Evolutionary conservation across 2,888 invertebrate genomes (phyloP).

Genomic region (Timema cristinae): DNA sequence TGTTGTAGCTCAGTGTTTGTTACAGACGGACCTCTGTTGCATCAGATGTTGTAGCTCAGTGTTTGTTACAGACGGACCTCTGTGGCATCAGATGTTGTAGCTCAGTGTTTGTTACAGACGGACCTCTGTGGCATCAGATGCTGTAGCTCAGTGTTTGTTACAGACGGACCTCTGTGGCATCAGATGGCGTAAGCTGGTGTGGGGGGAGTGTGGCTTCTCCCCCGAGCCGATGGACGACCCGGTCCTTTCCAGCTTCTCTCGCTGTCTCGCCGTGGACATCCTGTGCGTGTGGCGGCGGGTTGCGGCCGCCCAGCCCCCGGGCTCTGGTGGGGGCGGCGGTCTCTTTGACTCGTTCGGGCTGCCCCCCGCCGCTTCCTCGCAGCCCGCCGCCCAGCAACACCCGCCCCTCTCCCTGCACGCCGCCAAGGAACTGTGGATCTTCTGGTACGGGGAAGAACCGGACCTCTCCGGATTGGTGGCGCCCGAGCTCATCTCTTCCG

Average conservation of each 20-base stretch:
- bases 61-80: no score
- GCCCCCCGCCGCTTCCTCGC: conserved; percentile 27
- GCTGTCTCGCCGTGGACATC: conserved; percentile 90
- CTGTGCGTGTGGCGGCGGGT: conserved; percentile 97
- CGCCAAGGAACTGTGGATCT: conserved; percentile 98
- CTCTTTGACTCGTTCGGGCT: conserved; percentile 47
- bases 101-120: no score
- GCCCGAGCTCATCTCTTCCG: conserved; percentile 77
- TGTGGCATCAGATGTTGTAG: no score
- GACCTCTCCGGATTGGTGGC: conserved; percentile 81
- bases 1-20: no score
- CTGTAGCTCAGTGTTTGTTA: conserved; percentile 36
- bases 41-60: no score
- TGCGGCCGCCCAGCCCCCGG: conserved; percentile 51
- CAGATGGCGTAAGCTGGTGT: conserved; percentile 95
- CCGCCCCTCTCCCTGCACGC: conserved; percentile 79
- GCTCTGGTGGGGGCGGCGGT: conserved; percentile 44
- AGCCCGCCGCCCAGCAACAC: conserved; percentile 29
- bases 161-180: conserved; percentile 99
- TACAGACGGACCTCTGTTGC: no score
- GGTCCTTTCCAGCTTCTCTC: conserved; percentile 83
- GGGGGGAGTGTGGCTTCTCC: conserved; percentile 61
- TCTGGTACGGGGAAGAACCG: conserved; percentile 99
- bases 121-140: not conserved
- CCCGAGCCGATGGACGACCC: conserved; percentile 81